A percentile compares a stretch with the other conserved stretches of the same genome.
phyloP scores from a whole-genome alignment of 1,140 invertebrate genomes.

The Dendroctonus ponderosae region DNA sequence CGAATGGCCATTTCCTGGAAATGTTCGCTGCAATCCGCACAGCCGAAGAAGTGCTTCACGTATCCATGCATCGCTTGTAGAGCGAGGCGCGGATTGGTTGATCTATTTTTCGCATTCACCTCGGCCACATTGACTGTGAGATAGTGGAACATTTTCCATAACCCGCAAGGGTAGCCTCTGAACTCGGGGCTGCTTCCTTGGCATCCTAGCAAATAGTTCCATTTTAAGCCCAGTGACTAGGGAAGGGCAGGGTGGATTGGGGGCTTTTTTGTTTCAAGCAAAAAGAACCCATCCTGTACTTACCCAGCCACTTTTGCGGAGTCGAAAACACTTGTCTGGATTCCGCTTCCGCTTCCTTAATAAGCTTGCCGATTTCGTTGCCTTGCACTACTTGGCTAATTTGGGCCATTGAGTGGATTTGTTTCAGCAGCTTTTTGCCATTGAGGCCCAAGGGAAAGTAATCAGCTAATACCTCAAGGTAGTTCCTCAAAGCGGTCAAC shows the following conservation, averaged over 20 bases:
- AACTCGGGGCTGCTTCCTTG: conserved; percentile 68
- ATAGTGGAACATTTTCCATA: conserved; percentile 95
- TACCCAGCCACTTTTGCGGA: conserved; percentile 65
- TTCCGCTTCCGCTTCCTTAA: conserved; percentile 55
- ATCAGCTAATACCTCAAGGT: conserved; percentile 65
- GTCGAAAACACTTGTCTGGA: conserved; percentile 59
- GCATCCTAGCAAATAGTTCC: conserved; percentile 59
- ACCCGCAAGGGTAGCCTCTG: conserved; percentile 91
- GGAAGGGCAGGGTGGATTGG: no score
- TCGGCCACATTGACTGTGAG: conserved; percentile 78
- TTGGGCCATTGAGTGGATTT: conserved; percentile 51
- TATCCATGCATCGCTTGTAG: conserved; percentile 83
- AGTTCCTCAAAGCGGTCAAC: conserved; percentile 70
- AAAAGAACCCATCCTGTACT: conserved; percentile 3
- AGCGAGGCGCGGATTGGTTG: conserved; percentile 63
- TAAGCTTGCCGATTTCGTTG: conserved; percentile 56
- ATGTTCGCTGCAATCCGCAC: conserved; percentile 84
- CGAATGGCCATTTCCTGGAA: conserved; percentile 77
- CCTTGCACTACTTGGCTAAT: conserved; percentile 57
- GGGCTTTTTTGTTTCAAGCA: no score
- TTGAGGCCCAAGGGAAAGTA: conserved; percentile 72
- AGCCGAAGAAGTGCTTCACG: conserved; percentile 92
- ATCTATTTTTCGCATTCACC: conserved; percentile 47
- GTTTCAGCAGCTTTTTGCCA: conserved; percentile 63
- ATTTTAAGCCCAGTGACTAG: no score